Conservation (phyloP, 2,797 vertebrate genomes). For the Leptodactylus fallax region DNA sequence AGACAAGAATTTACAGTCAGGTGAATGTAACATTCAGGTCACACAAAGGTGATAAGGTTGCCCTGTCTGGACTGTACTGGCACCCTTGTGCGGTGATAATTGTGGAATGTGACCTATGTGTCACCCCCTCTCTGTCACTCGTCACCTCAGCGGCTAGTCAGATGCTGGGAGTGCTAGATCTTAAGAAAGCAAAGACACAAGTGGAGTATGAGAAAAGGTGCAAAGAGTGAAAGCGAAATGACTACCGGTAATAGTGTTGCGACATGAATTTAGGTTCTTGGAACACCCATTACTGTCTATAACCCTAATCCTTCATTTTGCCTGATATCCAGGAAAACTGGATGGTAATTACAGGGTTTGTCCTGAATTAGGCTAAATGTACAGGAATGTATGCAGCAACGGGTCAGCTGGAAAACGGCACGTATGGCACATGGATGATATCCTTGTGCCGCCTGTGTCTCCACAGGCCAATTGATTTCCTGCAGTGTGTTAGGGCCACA, state of each 20-base stretch:
- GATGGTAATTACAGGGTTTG: no score
- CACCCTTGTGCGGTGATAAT: conserved; percentile 37
- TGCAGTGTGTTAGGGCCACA: no score
- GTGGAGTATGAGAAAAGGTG: conserved; percentile 22
- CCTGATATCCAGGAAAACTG: no score
- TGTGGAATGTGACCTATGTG: conserved; percentile 39
- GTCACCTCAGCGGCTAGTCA: conserved; percentile 9
- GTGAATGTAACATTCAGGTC: conserved; percentile 14
- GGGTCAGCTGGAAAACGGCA: no score
- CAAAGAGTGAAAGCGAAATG: not conserved
- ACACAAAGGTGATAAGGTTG: conserved; percentile 46
- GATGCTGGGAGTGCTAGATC: conserved; percentile 11
- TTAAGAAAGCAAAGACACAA: conserved; percentile 19
- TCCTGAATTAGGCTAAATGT: no score
- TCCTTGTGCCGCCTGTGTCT: no score
- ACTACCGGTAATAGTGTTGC: not conserved
- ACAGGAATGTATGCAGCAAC: no score
- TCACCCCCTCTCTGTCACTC: conserved; percentile 42
- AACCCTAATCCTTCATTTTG: not conserved
- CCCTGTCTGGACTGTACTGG: conserved; percentile 43
- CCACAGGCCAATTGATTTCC: no score
- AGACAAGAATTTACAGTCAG: not conserved
- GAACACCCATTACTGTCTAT: conserved; percentile 1
- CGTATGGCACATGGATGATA: no score
- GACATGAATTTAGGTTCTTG: not conserved